These are phyloP conservation scores for Rynchops niger DNA, from an alignment of 2,113 vertebrate species.

Conservation along the genomic window DNA sequence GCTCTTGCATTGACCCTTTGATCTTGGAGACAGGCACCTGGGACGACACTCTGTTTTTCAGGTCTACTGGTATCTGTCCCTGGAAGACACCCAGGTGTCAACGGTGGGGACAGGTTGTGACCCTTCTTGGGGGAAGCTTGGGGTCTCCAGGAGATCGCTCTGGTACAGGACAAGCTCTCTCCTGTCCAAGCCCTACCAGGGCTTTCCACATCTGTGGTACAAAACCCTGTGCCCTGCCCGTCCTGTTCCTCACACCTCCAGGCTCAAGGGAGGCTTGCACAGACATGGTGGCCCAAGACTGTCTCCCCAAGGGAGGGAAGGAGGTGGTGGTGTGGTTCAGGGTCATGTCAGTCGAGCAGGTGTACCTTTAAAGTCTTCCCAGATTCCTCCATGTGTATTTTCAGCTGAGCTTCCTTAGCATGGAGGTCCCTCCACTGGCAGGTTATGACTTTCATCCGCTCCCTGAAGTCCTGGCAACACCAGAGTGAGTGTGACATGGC, in stretches of 20 bases:
- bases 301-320: background rate
- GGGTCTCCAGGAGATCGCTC: background rate
- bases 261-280: background rate
- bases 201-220: background rate
- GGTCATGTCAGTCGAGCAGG: background rate
- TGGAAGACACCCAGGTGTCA: background rate
- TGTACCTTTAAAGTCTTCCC: conserved; percentile 76
- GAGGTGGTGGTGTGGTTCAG: too few relatives aligned
- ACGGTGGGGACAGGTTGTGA: background rate
- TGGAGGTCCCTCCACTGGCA: conserved; percentile 60
- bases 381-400: conserved; percentile 60
- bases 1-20: background rate
- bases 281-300: background rate
- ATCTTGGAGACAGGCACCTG: background rate
- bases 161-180: background rate
- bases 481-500: background rate
- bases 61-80: background rate
- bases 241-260: background rate
- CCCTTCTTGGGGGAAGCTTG: background rate
- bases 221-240: background rate
- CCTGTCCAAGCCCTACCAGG: background rate
- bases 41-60: background rate
- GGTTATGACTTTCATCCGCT: conserved; percentile 64
- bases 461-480: conserved; percentile 66
- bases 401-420: conserved; percentile 51